Base-by-base conservation (phyloP, 2,888 invertebrate genomes). In the Drosophila kuntzei region DNA sequence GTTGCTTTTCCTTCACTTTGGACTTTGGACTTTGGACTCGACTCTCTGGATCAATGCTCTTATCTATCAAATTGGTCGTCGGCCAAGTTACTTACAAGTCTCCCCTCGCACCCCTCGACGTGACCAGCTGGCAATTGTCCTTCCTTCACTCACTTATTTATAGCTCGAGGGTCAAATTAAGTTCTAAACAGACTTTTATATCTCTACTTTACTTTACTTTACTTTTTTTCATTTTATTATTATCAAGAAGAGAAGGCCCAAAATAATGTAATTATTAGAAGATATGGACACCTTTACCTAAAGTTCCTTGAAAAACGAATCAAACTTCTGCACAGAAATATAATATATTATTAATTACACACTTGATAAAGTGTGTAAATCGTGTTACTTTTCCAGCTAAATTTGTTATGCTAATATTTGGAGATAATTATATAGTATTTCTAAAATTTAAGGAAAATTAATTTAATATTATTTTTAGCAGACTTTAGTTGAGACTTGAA, bases 161-260 rank as follows among this genome's bases (percentile, higher is more conserved):
- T 88, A 88, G 89, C 87, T 67, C 70, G 72, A 80, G 83, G 89
- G 87, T 83, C 84, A 83, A 72, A 69, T 71, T 79, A 61, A 76
- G 71, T 61, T 77, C 61, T 59, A 55, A 70, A 32, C 75, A 70
- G 65, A 79, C 79, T 58, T 78, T 78, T 69, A 69, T 78, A 58
- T 76, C 50, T 50, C 60, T 44, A 57, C 76, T 37, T 66, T 32
- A 47, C 32, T 32, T 47, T 27, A 27, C 27, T 27, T 51, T 44
- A n/a, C n/a, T 36, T 27, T 16, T 27, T 3, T 5, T 34, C 32
- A 16, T 76, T 39, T 39, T 61, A 46, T 44, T 46, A 54, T 55
- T 34, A 34, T 41, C 25, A 51, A 25, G 22, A 29, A 36, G 25
- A 54, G 43, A 39, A 58, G 59, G 54, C 57, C 61, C 54, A 34